Evolutionary conservation across 2,888 invertebrate genomes (phyloP).

Genomic region (Anthrax anthrax): DNA sequence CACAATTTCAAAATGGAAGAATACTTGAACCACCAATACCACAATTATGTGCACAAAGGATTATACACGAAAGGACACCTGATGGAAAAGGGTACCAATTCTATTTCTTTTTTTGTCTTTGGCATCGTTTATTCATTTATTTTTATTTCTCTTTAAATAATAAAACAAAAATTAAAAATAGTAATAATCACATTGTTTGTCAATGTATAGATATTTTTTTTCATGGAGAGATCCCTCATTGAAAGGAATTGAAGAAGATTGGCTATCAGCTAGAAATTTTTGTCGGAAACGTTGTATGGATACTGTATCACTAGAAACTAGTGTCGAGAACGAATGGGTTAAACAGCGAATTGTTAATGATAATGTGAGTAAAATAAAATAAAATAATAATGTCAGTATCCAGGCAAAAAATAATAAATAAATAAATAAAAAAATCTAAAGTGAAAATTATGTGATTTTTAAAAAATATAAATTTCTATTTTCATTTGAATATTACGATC

Average conservation of each 20-base stretch:
- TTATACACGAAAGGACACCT: slow-evolving; percentile 53
- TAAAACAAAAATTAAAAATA: neutral
- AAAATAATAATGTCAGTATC: too few relatives aligned
- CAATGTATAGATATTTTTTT: slow-evolving; percentile 83
- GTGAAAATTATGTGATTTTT: too few relatives aligned
- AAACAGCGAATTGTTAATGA: slow-evolving; percentile 63
- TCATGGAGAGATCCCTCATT: slow-evolving; percentile 70
- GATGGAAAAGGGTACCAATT: slow-evolving; percentile 48
- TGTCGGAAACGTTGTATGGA: slow-evolving; percentile 86
- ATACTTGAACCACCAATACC: slow-evolving; percentile 68
- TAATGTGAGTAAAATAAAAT: slow-evolving; percentile 42
- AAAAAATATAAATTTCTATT: too few relatives aligned
- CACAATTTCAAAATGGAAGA: slow-evolving; percentile 63
- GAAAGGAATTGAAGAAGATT: slow-evolving; percentile 63
- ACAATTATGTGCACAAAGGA: slow-evolving; percentile 56
- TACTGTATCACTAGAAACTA: slow-evolving; percentile 70
- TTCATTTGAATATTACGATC: too few relatives aligned
- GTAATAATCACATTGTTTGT: too few relatives aligned
- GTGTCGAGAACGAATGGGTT: slow-evolving; percentile 75
- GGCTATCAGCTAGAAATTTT: slow-evolving; percentile 72
- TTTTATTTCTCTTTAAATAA: neutral
- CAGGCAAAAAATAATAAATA: neutral
- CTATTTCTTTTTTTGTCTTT: neutral
- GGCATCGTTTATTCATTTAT: neutral
- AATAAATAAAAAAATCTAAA: too few relatives aligned